Percentiles rank a stretch among this genome's conserved stretches.
Conservation (phyloP, 2,888 invertebrate species). For the Sarcophaga caerulescens region DNA sequence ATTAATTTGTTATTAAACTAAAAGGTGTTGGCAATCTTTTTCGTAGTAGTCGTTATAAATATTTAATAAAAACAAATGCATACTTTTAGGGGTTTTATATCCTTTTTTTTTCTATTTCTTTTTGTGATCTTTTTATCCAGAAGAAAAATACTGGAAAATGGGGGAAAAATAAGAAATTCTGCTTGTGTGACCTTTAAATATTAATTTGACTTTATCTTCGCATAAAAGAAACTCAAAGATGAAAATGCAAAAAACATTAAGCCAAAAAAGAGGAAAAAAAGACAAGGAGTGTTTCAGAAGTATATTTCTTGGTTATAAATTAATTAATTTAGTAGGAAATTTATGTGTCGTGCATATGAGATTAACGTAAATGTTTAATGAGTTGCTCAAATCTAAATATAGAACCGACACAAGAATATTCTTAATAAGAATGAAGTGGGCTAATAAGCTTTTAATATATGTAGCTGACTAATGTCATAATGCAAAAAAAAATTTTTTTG, state of each 20-base stretch:
- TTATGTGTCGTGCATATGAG: background rate
- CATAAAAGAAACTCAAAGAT: background rate
- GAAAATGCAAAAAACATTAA: background rate
- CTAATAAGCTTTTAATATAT: conserved; percentile 14
- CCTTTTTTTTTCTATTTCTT: background rate
- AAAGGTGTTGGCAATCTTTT: no score
- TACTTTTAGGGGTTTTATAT: background rate
- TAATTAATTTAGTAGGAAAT: conserved; percentile 24
- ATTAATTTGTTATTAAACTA: no score
- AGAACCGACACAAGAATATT: background rate
- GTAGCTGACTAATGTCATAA: background rate
- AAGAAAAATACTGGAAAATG: background rate
- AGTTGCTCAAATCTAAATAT: conserved; percentile 18
- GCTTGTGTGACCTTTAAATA: background rate
- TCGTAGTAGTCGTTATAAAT: no score
- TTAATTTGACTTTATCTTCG: conserved; percentile 11
- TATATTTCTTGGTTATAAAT: background rate
- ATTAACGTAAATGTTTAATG: background rate
- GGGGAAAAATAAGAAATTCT: background rate
- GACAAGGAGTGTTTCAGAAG: background rate
- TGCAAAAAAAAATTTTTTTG: background rate
- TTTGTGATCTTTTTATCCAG: background rate
- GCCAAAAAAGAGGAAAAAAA: background rate
- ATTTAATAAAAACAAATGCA: background rate
- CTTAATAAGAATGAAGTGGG: conserved; percentile 17